These are phyloP conservation scores for Alectura lathami DNA, from an alignment of 2,113 vertebrate genomes.

Conservation along the genomic window DNA sequence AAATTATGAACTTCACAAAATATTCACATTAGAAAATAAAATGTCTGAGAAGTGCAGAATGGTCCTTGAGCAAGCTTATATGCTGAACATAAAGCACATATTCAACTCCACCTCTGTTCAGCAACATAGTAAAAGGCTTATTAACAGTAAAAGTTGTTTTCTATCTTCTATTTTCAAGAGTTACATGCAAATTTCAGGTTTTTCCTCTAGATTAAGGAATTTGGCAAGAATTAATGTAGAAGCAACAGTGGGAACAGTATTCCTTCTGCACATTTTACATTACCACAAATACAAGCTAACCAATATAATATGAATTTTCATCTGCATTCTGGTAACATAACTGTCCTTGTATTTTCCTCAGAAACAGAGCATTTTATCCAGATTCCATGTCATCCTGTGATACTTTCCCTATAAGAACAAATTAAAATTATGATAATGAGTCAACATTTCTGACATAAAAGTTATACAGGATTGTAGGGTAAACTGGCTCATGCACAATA, in stretches of 20 bases:
- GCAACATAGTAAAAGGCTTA: background rate
- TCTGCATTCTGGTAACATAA: background rate
- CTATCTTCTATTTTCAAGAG: background rate
- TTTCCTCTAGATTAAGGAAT: background rate
- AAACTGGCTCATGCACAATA: background rate
- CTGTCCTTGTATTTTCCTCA: background rate
- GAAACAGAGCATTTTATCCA: background rate
- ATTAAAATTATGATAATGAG: background rate
- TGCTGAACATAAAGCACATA: background rate
- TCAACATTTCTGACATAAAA: background rate
- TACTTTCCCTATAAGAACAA: background rate
- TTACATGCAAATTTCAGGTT: background rate
- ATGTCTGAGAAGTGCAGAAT: background rate
- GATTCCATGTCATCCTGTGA: background rate
- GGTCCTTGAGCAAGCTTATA: background rate
- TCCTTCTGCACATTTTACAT: background rate
- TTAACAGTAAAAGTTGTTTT: background rate
- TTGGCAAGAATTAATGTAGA: background rate
- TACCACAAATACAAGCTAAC: background rate
- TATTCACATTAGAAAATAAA: background rate
- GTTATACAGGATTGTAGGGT: background rate
- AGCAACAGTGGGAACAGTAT: background rate
- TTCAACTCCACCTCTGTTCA: background rate
- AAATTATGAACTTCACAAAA: background rate
- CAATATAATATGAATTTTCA: background rate